Evolutionary conservation across 1,140 invertebrate genomes (phyloP).

Genomic region (Zaprionus davidi): DNA sequence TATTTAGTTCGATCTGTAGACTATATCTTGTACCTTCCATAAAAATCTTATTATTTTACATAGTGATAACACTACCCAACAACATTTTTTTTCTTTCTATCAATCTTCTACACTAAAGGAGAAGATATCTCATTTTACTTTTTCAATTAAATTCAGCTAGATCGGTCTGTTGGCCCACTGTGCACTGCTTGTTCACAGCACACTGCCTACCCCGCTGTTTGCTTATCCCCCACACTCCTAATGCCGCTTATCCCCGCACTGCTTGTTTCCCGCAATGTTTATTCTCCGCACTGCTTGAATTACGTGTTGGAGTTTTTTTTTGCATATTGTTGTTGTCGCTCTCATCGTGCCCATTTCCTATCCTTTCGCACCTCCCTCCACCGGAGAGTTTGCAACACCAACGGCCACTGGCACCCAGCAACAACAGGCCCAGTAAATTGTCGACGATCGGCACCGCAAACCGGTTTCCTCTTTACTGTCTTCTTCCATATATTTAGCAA

Average conservation of each 20-base stretch:
- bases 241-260: not conserved
- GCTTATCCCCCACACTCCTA: too few relatives aligned
- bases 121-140: too few relatives aligned
- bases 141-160: too few relatives aligned
- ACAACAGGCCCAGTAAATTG: slow-evolving; percentile 62
- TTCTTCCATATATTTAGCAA: slow-evolving; percentile 56
- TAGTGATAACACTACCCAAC: too few relatives aligned
- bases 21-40: too few relatives aligned
- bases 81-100: too few relatives aligned
- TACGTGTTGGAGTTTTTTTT: slow-evolving; percentile 69
- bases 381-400: not conserved
- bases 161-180: not conserved
- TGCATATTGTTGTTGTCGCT: slow-evolving; percentile 52
- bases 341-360: slow-evolving; percentile 26
- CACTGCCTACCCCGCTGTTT: too few relatives aligned
- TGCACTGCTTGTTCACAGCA: not conserved
- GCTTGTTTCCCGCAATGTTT: slow-evolving; percentile 15
- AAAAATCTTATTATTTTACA: too few relatives aligned
- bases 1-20: too few relatives aligned
- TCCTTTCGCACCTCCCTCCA: not conserved
- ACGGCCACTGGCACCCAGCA: slow-evolving; percentile 72
- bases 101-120: too few relatives aligned
- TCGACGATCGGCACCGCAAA: slow-evolving; percentile 28
- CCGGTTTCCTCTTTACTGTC: slow-evolving; percentile 50
- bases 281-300: slow-evolving; percentile 48